A percentile compares a stretch with the other conserved stretches of the same genome.
phyloP scores from a whole-genome alignment of 2,888 invertebrate species.

The Ichneumoninae sp. region DNA sequence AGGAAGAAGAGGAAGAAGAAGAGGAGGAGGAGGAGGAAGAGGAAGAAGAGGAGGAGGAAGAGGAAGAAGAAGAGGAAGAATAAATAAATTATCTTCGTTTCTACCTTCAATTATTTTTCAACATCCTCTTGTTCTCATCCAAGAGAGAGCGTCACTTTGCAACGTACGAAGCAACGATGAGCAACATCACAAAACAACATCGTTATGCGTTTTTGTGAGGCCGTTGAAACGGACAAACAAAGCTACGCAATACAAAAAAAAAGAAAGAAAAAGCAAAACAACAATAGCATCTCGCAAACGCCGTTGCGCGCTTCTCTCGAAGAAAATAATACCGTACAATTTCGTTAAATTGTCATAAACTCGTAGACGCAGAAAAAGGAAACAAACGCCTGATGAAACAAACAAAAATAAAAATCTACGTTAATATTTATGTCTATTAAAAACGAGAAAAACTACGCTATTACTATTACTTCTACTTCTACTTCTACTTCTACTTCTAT shows the following conservation, averaged over 20 bases:
- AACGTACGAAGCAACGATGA: slow-evolving; percentile 11
- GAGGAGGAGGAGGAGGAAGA: slow-evolving; percentile 80
- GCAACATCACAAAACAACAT: slow-evolving; percentile 13
- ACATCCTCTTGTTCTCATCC: slow-evolving; percentile 56
- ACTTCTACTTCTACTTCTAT: slow-evolving; percentile 57
- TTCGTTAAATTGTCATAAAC: slow-evolving; percentile 45
- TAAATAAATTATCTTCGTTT: slow-evolving; percentile 58
- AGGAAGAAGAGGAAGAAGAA: slow-evolving; percentile 75
- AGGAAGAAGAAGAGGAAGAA: slow-evolving; percentile 77
- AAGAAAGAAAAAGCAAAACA: slow-evolving; percentile 22
- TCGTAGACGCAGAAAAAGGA: slow-evolving; percentile 41
- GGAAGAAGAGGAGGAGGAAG: slow-evolving; percentile 82
- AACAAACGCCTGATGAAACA: slow-evolving; percentile 13
- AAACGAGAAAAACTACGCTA: slow-evolving; percentile 65
- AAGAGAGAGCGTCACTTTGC: slow-evolving; percentile 27
- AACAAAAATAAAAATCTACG: slow-evolving; percentile 41
- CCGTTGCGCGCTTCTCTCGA: slow-evolving; percentile 57
- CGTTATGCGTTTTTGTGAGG: slow-evolving; percentile 8
- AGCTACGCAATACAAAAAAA: background rate
- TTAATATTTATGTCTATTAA: slow-evolving; percentile 59
- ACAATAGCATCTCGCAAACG: slow-evolving; percentile 16
- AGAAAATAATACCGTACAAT: slow-evolving; percentile 59
- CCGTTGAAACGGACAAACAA: slow-evolving; percentile 19
- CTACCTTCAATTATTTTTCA: slow-evolving; percentile 49
- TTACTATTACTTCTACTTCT: slow-evolving; percentile 59